phyloP scores from a whole-genome alignment of 2,888 invertebrate species.

The Aphidoletes aphidimyza region DNA sequence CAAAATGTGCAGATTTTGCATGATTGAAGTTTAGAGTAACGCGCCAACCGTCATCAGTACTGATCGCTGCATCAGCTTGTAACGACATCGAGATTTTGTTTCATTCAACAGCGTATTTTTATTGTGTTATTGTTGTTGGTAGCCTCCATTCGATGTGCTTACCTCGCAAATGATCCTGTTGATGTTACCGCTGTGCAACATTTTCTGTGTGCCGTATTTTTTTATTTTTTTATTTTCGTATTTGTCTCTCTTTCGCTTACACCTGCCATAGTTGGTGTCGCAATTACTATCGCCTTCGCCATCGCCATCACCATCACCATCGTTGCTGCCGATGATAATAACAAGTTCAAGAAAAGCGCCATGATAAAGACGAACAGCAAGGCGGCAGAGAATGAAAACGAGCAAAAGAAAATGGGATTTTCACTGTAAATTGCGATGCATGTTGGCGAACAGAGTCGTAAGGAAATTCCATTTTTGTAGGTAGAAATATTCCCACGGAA shows the following conservation, averaged over 20 bases:
- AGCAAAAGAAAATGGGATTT: neutral
- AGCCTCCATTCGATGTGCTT: constrained; percentile 21
- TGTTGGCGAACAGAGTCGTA: constrained; percentile 27
- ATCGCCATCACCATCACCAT: neutral
- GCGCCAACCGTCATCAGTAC: constrained; percentile 43
- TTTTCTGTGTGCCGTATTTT: neutral
- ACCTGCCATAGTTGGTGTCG: too few relatives aligned
- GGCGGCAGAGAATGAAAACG: neutral
- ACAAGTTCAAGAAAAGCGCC: constrained; percentile 4
- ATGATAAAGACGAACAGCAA: neutral
- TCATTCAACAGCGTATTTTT: constrained; percentile 21
- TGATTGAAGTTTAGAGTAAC: constrained; percentile 49
- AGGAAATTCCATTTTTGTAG: constrained; percentile 7
- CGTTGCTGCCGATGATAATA: constrained; percentile 5
- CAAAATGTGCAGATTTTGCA: constrained; percentile 50
- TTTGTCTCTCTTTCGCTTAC: neutral
- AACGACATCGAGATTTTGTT: constrained; percentile 47
- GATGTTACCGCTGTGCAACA: constrained; percentile 42
- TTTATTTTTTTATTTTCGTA: neutral
- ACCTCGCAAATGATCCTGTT: constrained; percentile 49
- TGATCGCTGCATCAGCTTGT: constrained; percentile 46
- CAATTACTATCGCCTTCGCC: neutral
- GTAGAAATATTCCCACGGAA: neutral
- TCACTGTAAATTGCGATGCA: constrained; percentile 20
- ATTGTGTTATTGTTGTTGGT: neutral